Percentiles rank a stretch among this genome's conserved stretches.
Evolutionary conservation across 2,888 invertebrate species (phyloP).

Genomic region (Rhopalosiphum nymphaeae): DNA sequence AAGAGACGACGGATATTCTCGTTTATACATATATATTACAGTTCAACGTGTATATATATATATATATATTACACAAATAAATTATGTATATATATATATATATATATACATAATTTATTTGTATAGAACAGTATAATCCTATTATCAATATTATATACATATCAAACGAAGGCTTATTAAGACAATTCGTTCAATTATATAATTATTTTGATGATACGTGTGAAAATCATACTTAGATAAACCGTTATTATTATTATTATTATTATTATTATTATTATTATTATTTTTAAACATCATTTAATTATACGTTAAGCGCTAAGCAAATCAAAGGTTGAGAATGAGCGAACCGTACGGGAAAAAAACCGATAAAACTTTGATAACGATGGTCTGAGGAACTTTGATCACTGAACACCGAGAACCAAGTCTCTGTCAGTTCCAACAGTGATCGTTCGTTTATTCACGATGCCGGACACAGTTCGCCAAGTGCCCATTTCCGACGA

Average conservation of each 20-base stretch:
- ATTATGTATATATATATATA: neutral
- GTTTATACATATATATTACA: neutral
- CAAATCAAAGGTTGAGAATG: constrained; percentile 56
- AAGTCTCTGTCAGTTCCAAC: neutral
- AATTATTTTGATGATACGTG: neutral
- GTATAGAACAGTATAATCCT: neutral
- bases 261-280: neutral
- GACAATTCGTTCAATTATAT: constrained; percentile 22
- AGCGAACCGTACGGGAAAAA: neutral
- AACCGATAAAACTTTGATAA: constrained; percentile 44
- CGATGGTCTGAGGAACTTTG: constrained; percentile 47
- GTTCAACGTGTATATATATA: neutral
- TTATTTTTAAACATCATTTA: constrained; percentile 1
- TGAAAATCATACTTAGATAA: neutral
- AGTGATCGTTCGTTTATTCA: constrained; percentile 42
- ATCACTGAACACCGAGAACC: neutral
- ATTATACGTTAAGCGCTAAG: constrained; percentile 35
- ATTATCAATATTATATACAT: neutral
- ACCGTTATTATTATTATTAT: neutral
- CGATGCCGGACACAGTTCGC: constrained; percentile 62
- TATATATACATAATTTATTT: neutral
- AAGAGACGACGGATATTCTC: neutral
- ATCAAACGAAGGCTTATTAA: neutral
- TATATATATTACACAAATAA: no score
- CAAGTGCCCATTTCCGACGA: constrained; percentile 52